These are phyloP conservation scores for Phrynocephalus guinanensis DNA, from an alignment of 2,797 vertebrate species.

Conservation along the genomic window DNA sequence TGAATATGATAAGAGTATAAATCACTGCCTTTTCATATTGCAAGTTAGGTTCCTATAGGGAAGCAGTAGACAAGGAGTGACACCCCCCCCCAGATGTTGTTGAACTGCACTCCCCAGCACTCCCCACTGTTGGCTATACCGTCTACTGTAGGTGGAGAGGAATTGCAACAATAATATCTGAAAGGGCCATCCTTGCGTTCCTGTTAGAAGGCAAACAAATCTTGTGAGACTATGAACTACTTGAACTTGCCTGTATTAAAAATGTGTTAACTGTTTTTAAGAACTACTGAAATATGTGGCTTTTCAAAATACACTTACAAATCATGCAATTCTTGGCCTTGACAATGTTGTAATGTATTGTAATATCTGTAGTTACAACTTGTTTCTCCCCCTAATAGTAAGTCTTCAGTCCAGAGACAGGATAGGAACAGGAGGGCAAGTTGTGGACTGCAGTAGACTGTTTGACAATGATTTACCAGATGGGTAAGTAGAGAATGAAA, in stretches of 20 bases:
- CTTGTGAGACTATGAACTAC: background rate
- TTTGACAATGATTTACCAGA: conserved; percentile 96
- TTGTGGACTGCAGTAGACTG: conserved; percentile 94
- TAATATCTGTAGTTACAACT: conserved; percentile 55
- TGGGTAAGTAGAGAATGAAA: conserved; percentile 81
- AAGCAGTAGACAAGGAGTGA: too few relatives aligned
- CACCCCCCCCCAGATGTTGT: too few relatives aligned
- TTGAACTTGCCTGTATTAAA: conserved; percentile 9
- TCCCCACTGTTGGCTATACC: too few relatives aligned
- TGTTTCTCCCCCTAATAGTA: conserved; percentile 80
- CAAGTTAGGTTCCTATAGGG: too few relatives aligned
- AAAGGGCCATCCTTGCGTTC: too few relatives aligned
- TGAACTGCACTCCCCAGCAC: too few relatives aligned
- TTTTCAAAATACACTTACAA: background rate
- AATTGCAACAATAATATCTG: too few relatives aligned
- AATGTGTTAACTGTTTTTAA: background rate
- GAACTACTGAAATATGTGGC: background rate
- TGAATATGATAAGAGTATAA: background rate
- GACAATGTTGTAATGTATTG: conserved; percentile 28
- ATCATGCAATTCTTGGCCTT: background rate
- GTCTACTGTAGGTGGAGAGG: too few relatives aligned
- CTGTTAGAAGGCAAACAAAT: too few relatives aligned
- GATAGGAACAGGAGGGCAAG: conserved; percentile 92
- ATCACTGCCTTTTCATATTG: too few relatives aligned
- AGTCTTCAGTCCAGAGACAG: conserved; percentile 96